These are phyloP conservation scores for Tragelaphus strepsiceros DNA, from an alignment of 2,113 vertebrate genomes.

Conservation along the genomic window DNA sequence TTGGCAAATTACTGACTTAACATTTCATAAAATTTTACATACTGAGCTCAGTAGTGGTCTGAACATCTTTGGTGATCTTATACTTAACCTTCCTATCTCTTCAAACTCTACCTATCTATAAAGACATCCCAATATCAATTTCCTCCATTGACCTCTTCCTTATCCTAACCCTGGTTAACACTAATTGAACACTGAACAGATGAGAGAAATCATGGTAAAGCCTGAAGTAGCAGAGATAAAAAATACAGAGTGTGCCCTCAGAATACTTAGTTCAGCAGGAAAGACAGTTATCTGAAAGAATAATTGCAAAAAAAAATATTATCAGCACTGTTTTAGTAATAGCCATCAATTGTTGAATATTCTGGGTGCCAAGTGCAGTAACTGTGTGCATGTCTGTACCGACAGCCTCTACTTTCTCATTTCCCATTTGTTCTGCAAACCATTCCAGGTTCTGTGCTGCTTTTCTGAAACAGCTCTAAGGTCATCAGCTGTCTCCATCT, in stretches of 20 bases:
- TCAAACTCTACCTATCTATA: background rate
- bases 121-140: background rate
- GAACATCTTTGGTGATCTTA: background rate
- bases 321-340: background rate
- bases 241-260: background rate
- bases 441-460: background rate
- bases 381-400: rapidly evolving
- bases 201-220: background rate
- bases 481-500: background rate
- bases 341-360: background rate
- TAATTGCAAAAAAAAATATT: background rate
- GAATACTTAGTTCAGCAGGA: background rate
- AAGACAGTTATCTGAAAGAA: background rate
- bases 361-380: background rate
- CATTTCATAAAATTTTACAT: constrained; percentile 10
- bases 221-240: background rate
- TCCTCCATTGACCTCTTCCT: background rate
- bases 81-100: background rate
- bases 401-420: background rate
- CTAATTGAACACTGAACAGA: background rate
- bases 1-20: background rate
- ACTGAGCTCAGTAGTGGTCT: background rate
- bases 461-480: background rate
- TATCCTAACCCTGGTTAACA: background rate
- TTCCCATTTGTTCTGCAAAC: background rate